Evolutionary conservation across 2,113 vertebrate genomes (phyloP), one percentile per base, ranked within the genome.

Genomic region (Gavia stellata): DNA sequence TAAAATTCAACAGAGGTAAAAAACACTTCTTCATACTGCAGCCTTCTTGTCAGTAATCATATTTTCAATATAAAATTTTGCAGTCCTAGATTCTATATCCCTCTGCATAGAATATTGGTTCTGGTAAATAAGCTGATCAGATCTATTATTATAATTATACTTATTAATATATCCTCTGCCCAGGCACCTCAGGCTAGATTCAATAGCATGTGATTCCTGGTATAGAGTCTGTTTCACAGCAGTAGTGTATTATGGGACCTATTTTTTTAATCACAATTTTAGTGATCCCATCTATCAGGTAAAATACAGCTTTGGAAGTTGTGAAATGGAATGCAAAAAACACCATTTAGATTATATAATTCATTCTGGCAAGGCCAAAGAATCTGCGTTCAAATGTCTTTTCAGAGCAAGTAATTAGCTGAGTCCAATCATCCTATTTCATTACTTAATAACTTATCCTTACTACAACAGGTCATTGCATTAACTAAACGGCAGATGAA

Each of bases 361-460:
- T 72, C 36, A 58, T 88, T 81, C 73, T 92, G 82, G 34, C 65
- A 79, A 90, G 84, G 66, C 84, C 70, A 85, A 86, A 61, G 49
- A 75, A 36, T 87, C n/a, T 89, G 19, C 72, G 47, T 82, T 91
- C 73, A 90, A 94, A 82, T 93, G 87, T 87, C 78, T 82, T 87
- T 91, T 95, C 81, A 68, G 87, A 94, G 78, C 70, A 90, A 92
- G 65, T 84, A 93, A 95, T 95, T 91, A 96, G 53, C 66, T 90
- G 94, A 96, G 96, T 97, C 89, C 81, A 82, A 87, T 94, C 91
- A 68, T 93, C 62, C 13, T 80, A 31, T 93, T 87, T 91, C 81
- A 82, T 94, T 95, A 70, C 87, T 96, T 93, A 87, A 94, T 92
- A 90, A 96, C 49, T 94, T 94, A 90, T 85, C 90, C 77, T 95